Evolutionary conservation across 2,113 vertebrate genomes (phyloP), one percentile per base, ranked within the genome.

Genomic region (Eretmochelys imbricata): DNA sequence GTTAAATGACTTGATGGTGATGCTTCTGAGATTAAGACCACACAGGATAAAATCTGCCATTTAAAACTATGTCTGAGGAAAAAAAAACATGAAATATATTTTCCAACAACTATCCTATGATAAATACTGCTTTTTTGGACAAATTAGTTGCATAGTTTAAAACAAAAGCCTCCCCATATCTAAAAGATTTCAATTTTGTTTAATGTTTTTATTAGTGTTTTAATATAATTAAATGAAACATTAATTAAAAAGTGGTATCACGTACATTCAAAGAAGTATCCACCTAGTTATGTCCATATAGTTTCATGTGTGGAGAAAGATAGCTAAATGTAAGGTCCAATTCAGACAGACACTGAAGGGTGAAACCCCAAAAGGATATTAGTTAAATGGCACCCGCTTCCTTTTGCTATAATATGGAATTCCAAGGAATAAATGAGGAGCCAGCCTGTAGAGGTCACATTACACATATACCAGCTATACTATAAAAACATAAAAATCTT

Each of bases 391-490:
- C 57, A 90, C 78, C 76, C 83, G 12, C 55, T 46, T 83, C 10
- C 13, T 80, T 93, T 84, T 88, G 24, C 35, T 78, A 0, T 57
- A 49, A 93, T 49, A 55, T 0, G 84, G 65, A 87, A 88, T 89
- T 94, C 92, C 75, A 90, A 94, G 46, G 57, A 93, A 72, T 80
- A 81, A 55, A 14, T 85, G 75, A 90, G 11, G 79, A 95, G 91
- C 82, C 81, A 91, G 53, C 14, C 38, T 17, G 42, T 24, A 50
- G 79, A 93, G 81, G 89, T 94, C 91, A 93, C 20, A 88, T 94
- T 95, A 95, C 93, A 94, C 42, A 42, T 42, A 42, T 42, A 42
- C 42, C 85, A 65, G 24, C 69, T 79, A 2, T 59, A 81, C 4
- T 14, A 89, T 81, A 79, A 93, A 94, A 76, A 83, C 17, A 79